A percentile compares a stretch with the other conserved stretches of the same genome.
Evolutionary conservation across 2,797 vertebrate genomes (phyloP).

Genomic region (Leptodactylus fallax): DNA sequence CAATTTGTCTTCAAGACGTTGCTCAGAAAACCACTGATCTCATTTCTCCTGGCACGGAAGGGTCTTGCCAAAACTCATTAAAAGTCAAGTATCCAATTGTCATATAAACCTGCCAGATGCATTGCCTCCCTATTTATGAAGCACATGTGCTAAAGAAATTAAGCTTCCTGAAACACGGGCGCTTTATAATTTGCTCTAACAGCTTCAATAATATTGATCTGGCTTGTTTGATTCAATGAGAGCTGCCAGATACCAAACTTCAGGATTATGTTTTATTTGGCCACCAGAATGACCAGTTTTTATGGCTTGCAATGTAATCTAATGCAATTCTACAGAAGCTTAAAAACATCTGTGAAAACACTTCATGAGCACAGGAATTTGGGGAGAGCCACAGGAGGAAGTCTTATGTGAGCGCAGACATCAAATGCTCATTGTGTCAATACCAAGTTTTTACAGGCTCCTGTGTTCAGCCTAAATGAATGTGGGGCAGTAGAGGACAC

Average conservation of each 20-base stretch:
- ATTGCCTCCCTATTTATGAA: conserved; percentile 51
- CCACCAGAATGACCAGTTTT: conserved; percentile 52
- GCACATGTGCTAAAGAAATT: conserved; percentile 55
- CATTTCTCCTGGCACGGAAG: conserved; percentile 54
- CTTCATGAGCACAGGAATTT: conserved; percentile 51
- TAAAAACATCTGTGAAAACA: conserved; percentile 63
- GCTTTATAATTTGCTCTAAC: conserved; percentile 55
- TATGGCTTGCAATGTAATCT: conserved; percentile 44
- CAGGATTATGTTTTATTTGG: conserved; percentile 62
- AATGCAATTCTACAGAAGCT: conserved; percentile 60
- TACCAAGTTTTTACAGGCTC: conserved; percentile 6
- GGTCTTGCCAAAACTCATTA: conserved; percentile 58
- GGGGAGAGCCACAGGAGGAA: conserved; percentile 53
- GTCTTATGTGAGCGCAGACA: conserved; percentile 51
- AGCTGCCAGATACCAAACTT: conserved; percentile 58
- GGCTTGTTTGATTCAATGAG: conserved; percentile 43
- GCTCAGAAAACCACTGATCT: conserved; percentile 49
- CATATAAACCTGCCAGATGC: conserved; percentile 49
- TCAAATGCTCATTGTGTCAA: conserved; percentile 61
- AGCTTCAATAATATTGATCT: conserved; percentile 63
- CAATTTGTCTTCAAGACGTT: conserved; percentile 60
- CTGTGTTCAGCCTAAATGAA: conserved; percentile 35
- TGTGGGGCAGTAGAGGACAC: neutral
- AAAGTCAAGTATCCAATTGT: conserved; percentile 49
- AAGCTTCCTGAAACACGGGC: conserved; percentile 45